Evolutionary conservation across 2,113 vertebrate species (phyloP).

Genomic region (Ceratotherium simum): DNA sequence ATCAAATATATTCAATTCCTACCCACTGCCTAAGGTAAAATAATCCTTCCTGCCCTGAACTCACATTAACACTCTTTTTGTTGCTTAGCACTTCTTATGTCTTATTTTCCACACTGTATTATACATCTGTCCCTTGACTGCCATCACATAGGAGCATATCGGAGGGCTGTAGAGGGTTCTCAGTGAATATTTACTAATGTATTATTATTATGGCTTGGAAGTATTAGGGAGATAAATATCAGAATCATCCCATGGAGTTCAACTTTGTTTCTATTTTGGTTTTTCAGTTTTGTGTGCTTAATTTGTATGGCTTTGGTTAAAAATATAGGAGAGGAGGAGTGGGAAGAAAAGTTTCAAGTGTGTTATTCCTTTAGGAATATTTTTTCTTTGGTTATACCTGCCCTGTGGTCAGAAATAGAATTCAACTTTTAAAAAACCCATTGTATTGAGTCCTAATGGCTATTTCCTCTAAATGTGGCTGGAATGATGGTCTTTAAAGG

Average conservation of each 20-base stretch:
- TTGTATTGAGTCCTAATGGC: slow-evolving; percentile 37
- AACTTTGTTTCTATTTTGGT: slow-evolving; percentile 27
- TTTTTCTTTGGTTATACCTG: slow-evolving; percentile 50
- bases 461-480: slow-evolving; percentile 64
- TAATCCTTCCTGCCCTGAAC: not conserved
- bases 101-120: slow-evolving; percentile 14
- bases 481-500: slow-evolving; percentile 73
- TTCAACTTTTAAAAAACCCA: slow-evolving; percentile 22
- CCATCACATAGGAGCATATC: not conserved
- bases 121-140: not conserved
- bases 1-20: not conserved
- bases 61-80: slow-evolving; percentile 24
- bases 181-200: slow-evolving; percentile 4
- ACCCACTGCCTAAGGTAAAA: not conserved
- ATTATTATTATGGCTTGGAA: not conserved
- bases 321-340: not conserved
- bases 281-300: slow-evolving; percentile 36
- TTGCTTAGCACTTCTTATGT: not conserved
- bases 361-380: not conserved
- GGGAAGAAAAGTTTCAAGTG: slow-evolving; percentile 23
- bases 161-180: not conserved
- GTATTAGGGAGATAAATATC: not conserved
- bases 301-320: not conserved
- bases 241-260: not conserved
- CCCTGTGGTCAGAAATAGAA: slow-evolving; percentile 61